phyloP scores from a whole-genome alignment of 2,888 invertebrate genomes.

The Melanostoma mellinum region DNA sequence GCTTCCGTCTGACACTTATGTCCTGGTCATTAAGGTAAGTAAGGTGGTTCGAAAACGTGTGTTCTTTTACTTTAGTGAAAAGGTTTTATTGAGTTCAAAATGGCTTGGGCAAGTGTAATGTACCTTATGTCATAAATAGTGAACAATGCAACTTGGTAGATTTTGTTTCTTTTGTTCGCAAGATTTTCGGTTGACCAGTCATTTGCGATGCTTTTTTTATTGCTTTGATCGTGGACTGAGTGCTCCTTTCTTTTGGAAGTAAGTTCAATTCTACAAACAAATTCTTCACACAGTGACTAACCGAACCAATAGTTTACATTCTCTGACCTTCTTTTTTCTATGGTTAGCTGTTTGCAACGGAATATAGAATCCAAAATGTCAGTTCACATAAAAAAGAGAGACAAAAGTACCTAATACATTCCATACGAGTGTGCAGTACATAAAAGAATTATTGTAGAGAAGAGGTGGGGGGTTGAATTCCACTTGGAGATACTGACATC shows the following conservation, averaged over 20 bases:
- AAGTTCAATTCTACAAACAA: too few relatives aligned
- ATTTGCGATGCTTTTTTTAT: too few relatives aligned
- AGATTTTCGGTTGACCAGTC: too few relatives aligned
- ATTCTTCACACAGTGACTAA: too few relatives aligned
- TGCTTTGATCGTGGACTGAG: neutral
- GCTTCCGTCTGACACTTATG: slow-evolving; percentile 69
- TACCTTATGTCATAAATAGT: slow-evolving; percentile 37
- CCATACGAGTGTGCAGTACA: slow-evolving; percentile 6
- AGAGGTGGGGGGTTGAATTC: neutral
- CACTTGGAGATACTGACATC: neutral
- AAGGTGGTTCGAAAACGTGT: slow-evolving; percentile 70
- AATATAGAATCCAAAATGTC: slow-evolving; percentile 54
- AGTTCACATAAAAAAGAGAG: slow-evolving; percentile 42
- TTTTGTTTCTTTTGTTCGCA: too few relatives aligned
- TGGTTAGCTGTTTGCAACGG: slow-evolving; percentile 27
- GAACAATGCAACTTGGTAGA: slow-evolving; percentile 29
- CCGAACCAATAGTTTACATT: neutral
- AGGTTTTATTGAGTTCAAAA: slow-evolving; percentile 1
- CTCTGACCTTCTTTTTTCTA: neutral
- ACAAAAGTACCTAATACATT: slow-evolving; percentile 24
- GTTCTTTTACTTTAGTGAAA: slow-evolving; percentile 32
- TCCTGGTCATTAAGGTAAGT: slow-evolving; percentile 68
- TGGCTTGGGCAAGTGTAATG: slow-evolving; percentile 29
- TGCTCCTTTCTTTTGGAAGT: slow-evolving; percentile 3
- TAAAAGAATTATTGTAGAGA: slow-evolving; percentile 20